A percentile compares a stretch with the other conserved stretches of the same genome.
Evolutionary conservation across 2,797 vertebrate genomes (phyloP).

Genomic region (Philypnodon macrostomus): DNA sequence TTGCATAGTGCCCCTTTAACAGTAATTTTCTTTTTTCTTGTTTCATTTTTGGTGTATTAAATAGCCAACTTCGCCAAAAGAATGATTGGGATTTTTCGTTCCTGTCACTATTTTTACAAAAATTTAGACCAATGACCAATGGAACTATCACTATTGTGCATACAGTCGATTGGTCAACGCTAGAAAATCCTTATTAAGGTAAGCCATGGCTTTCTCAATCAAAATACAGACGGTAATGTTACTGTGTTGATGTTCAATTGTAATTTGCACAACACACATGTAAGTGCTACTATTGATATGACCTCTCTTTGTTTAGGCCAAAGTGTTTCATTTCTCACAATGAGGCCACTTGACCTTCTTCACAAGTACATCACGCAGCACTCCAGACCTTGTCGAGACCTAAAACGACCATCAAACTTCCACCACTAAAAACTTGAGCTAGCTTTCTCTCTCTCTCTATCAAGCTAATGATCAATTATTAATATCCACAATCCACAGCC

Average conservation of each 20-base stretch:
- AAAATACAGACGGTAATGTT: no score
- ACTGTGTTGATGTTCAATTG: not conserved
- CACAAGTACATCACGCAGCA: slow-evolving; percentile 18
- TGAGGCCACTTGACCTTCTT: slow-evolving; percentile 65
- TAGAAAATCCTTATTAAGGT: no score
- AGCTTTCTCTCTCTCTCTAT: slow-evolving; percentile 67
- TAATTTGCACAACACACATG: not conserved
- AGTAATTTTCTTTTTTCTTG: no score
- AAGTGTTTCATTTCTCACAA: slow-evolving; percentile 16
- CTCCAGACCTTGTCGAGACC: slow-evolving; percentile 46
- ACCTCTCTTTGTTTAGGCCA: slow-evolving; percentile 27
- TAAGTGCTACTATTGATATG: slow-evolving; percentile 10
- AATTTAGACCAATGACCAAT: no score
- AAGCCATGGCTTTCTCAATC: no score
- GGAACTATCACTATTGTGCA: no score
- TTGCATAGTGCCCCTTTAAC: no score
- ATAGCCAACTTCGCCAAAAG: no score
- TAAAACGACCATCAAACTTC: slow-evolving; percentile 67
- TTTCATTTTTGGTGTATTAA: no score
- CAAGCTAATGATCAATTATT: slow-evolving; percentile 82
- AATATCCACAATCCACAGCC: slow-evolving; percentile 77
- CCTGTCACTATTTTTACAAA: no score
- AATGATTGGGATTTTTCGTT: no score
- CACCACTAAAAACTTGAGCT: slow-evolving; percentile 64
- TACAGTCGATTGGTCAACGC: no score